phyloP scores from a whole-genome alignment of 1,140 invertebrate species.

The Nasonia giraulti region DNA sequence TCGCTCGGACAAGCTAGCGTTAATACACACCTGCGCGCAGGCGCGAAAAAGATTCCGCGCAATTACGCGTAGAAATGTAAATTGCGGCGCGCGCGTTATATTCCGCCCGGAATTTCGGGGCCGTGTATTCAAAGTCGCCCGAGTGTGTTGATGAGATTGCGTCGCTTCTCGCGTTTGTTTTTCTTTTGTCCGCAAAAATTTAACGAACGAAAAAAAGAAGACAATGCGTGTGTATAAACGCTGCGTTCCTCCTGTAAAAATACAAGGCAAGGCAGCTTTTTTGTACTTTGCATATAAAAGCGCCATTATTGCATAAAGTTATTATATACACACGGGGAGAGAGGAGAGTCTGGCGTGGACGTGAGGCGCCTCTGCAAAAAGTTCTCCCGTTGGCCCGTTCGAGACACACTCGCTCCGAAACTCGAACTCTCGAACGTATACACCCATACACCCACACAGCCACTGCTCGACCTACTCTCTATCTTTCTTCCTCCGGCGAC shows the following conservation, averaged over 20 bases:
- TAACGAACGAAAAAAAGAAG: no score
- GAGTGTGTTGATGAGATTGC: not conserved
- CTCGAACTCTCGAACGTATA: slow-evolving; percentile 36
- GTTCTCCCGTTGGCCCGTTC: not conserved
- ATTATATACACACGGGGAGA: slow-evolving; percentile 2
- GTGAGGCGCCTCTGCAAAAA: slow-evolving; percentile 42
- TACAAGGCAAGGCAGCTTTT: not conserved
- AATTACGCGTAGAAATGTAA: slow-evolving; percentile 3
- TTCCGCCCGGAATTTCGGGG: not conserved
- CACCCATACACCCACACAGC: not conserved
- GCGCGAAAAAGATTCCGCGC: not conserved
- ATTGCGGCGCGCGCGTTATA: not conserved
- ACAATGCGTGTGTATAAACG: not conserved
- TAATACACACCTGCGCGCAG: not conserved
- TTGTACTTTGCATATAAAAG: slow-evolving; percentile 35
- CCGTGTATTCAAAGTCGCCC: not conserved
- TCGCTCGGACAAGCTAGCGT: not conserved
- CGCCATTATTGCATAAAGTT: slow-evolving; percentile 41
- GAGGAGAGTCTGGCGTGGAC: slow-evolving; percentile 33
- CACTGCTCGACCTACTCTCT: slow-evolving; percentile 24
- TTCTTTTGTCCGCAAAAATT: no score
- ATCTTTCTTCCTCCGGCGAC: slow-evolving; percentile 26
- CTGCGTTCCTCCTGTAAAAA: not conserved
- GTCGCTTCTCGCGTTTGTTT: not conserved
- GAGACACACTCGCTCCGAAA: slow-evolving; percentile 3